Base-by-base conservation (phyloP, 92 coral and sea anemone species). In the Hydrozoanthus gracilis region DNA sequence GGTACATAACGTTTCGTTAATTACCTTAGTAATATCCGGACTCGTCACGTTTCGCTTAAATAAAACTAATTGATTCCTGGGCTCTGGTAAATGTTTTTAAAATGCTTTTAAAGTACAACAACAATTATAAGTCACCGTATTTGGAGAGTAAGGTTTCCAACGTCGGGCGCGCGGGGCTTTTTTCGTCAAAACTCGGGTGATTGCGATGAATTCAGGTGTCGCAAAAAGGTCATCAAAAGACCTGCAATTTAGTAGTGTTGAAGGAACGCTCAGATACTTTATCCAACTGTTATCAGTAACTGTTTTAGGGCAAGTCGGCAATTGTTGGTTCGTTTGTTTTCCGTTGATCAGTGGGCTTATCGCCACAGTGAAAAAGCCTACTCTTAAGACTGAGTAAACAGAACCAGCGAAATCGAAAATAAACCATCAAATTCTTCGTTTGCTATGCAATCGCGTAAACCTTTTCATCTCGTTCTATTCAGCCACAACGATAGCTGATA, bases 41-140 rank as follows among this genome's bases (percentile, higher is more conserved):
- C 4, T 17, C 58, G 51, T 80, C 73, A 18, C 85, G 75, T 65
- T 64, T 87, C 78, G 66, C 77, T 71, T 76, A 46, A 10, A 76
- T 77, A 54, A 70, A 56, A 87, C 89, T 87, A 76, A 90, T 90
- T 70, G 84, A 82, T 79, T 73, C 87, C 56, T 64, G 65, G 82
- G 72, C 79, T 87, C 76, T 86, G 80, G 82, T 86, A 87, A 52
- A 68, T 73, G 85, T 83, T 76, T 82, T 50, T 75, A 82, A 65
- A 87, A 87, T 71, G 88, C 76, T 76, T 48, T 70, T 73, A 50
- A 71, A 83, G 68, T 48, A 56, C 14, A 71, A 71, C 70, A 67
- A 82, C 90, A 87, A 87, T 90, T 90, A 90, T 51, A 61, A 48
- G 39, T 27, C 58, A 17, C 92, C 90, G 35, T 70, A 83, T 90